These are phyloP conservation scores for Conops quadrifasciatus DNA, from an alignment of 2,888 invertebrate genomes.

Conservation along the genomic window DNA sequence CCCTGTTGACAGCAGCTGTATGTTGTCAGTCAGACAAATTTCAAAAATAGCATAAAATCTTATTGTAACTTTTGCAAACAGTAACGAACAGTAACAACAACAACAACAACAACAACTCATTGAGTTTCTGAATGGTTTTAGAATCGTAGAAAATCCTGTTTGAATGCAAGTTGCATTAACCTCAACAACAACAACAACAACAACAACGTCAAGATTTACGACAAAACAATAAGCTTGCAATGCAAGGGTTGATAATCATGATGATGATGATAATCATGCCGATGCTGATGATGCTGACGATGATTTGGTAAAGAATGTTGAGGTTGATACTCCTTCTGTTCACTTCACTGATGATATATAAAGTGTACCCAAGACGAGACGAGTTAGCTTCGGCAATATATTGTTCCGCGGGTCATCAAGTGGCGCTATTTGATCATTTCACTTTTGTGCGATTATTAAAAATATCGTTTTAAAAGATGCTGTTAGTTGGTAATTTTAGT, in stretches of 20 bases:
- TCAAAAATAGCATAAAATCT: background rate
- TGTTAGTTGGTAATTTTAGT: no score
- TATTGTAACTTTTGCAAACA: background rate
- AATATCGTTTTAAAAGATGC: no score
- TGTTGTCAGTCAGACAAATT: conserved; percentile 3
- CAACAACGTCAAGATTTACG: background rate
- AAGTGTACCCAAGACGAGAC: no score
- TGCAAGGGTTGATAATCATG: background rate
- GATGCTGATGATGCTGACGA: background rate
- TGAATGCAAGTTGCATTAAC: background rate
- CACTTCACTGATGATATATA: no score
- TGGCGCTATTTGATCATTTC: no score
- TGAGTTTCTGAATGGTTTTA: background rate
- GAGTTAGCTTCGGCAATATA: no score
- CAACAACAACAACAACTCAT: background rate
- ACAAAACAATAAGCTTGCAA: background rate
- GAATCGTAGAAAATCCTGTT: background rate
- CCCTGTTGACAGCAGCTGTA: background rate
- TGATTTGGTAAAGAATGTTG: no score
- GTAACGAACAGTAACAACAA: conserved; percentile 13
- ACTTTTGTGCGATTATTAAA: no score
- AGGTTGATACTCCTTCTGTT: no score
- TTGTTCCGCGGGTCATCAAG: no score
- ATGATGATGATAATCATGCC: background rate
- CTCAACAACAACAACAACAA: background rate